phyloP scores from a whole-genome alignment of 2,888 invertebrate species.

The Diogma glabrata region DNA sequence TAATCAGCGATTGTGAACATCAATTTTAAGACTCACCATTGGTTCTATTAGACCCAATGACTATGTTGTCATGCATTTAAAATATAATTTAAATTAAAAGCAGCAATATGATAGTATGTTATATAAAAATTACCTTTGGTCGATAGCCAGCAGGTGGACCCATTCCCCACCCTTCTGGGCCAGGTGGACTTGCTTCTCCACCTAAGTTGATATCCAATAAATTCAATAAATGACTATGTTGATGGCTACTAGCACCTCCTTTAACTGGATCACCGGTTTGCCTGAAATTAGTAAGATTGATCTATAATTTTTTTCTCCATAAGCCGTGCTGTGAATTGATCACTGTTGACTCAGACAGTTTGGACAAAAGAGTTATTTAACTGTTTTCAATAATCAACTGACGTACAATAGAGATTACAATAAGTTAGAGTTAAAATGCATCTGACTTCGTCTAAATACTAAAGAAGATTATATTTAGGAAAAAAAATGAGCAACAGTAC shows the following conservation, averaged over 20 bases:
- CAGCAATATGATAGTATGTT: background rate
- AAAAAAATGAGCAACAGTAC: too few relatives aligned
- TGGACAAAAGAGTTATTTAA: too few relatives aligned
- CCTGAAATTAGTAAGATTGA: background rate
- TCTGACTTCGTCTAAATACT: too few relatives aligned
- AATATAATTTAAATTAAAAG: background rate
- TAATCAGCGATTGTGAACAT: background rate
- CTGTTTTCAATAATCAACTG: too few relatives aligned
- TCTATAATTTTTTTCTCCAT: too few relatives aligned
- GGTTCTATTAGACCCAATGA: background rate
- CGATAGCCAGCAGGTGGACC: constrained; percentile 42
- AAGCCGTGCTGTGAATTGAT: too few relatives aligned
- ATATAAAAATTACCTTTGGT: constrained; percentile 28
- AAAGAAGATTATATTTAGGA: too few relatives aligned
- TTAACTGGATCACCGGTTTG: background rate
- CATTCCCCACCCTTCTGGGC: constrained; percentile 66
- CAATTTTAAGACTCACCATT: constrained; percentile 4
- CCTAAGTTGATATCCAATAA: constrained; percentile 70
- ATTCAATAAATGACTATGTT: constrained; percentile 67
- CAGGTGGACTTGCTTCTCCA: constrained; percentile 40
- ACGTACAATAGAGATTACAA: too few relatives aligned
- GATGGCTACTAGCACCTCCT: constrained; percentile 22
- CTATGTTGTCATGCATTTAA: background rate
- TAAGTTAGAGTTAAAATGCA: too few relatives aligned
- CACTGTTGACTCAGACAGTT: too few relatives aligned